Conservation (phyloP, 2,797 vertebrate genomes). For the Cirrhinus mrigala region DNA sequence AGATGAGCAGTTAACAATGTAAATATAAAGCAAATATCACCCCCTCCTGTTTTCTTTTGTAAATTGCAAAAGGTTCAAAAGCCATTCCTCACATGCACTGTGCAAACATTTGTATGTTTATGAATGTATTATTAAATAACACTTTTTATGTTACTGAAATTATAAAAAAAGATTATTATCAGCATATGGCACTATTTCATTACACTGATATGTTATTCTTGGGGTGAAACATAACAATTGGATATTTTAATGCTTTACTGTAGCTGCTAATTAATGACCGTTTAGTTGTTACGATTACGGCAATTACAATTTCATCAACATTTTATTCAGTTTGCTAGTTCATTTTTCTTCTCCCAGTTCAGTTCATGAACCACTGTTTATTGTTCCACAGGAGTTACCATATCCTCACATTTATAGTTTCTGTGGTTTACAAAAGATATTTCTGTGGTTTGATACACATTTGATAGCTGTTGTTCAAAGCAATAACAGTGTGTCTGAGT, state of each 20-base stretch:
- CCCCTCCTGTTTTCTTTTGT: background rate
- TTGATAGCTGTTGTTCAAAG: background rate
- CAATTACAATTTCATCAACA: too few species aligned
- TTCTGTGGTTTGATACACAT: background rate
- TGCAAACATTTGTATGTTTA: background rate
- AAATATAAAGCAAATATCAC: background rate
- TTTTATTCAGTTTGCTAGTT: too few species aligned
- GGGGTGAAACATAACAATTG: too few species aligned
- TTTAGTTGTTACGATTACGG: too few species aligned
- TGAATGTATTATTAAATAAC: background rate
- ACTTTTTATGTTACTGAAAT: too few species aligned
- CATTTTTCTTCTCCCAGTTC: too few species aligned
- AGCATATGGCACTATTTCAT: too few species aligned
- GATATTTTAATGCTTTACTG: too few species aligned
- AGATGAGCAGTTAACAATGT: background rate
- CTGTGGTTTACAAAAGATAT: slow-evolving; percentile 6
- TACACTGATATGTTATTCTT: too few species aligned
- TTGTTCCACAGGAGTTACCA: background rate
- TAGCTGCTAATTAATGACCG: too few species aligned
- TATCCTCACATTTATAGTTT: background rate
- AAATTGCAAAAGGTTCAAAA: background rate
- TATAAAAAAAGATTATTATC: too few species aligned
- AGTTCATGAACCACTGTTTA: background rate
- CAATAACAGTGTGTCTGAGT: background rate
- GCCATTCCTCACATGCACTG: background rate